Conservation (phyloP, 2,113 vertebrate species). For the Chaetops frenatus region DNA sequence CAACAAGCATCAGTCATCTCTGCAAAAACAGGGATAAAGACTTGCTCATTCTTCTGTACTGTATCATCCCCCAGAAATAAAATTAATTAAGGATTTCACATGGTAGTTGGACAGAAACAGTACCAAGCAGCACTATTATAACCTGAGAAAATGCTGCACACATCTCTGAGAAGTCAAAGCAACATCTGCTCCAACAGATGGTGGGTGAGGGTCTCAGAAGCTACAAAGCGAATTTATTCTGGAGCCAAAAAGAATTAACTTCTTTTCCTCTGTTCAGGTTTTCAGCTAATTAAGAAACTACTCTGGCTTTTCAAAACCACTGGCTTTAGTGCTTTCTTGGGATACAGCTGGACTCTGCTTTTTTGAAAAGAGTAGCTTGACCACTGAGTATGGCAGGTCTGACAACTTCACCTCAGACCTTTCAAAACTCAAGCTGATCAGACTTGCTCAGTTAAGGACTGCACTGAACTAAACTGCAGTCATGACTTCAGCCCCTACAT, state of each 20-base stretch:
- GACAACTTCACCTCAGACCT: background rate
- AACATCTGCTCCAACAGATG: conserved; percentile 36
- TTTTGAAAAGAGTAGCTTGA: background rate
- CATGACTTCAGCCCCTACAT: background rate
- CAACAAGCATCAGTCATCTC: background rate
- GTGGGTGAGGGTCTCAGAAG: background rate
- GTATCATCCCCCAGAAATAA: background rate
- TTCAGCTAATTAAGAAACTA: background rate
- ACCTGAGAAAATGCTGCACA: background rate
- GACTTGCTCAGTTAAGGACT: background rate
- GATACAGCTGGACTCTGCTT: background rate
- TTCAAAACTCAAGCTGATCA: background rate
- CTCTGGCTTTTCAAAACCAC: background rate
- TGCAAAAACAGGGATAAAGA: background rate
- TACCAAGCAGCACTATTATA: background rate
- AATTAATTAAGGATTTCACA: background rate
- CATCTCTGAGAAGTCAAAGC: background rate
- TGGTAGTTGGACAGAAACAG: background rate
- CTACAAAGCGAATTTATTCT: background rate
- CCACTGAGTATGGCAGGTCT: background rate
- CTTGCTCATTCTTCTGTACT: background rate
- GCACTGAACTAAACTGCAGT: background rate
- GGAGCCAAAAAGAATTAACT: background rate
- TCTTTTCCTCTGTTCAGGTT: background rate
- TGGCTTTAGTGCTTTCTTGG: background rate